Evolutionary conservation across 2,113 vertebrate species (phyloP).

Genomic region (Sclerurus mexicanus): DNA sequence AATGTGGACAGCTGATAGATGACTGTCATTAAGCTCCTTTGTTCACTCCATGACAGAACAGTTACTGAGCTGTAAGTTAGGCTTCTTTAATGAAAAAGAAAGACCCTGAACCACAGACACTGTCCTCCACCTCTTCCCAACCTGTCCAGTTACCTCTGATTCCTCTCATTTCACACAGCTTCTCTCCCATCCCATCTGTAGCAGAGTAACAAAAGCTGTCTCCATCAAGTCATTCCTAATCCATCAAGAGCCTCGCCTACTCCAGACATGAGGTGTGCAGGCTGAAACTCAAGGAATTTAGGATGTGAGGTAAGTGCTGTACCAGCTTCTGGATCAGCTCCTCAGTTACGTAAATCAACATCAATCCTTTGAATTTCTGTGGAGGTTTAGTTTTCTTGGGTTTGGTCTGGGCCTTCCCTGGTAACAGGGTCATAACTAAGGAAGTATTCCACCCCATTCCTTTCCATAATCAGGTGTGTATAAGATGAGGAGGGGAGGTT

Average conservation of each 20-base stretch:
- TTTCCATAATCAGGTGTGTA: too few species aligned
- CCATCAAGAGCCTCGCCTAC: neutral
- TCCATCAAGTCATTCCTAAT: neutral
- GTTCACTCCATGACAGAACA: slow-evolving; percentile 31
- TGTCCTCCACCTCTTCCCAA: slow-evolving; percentile 11
- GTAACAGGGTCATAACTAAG: too few species aligned
- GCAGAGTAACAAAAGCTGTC: slow-evolving; percentile 28
- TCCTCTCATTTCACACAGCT: neutral
- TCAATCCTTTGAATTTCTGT: neutral
- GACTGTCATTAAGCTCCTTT: slow-evolving; percentile 71
- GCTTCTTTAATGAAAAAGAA: slow-evolving; percentile 33
- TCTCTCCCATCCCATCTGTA: slow-evolving; percentile 4
- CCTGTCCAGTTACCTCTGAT: neutral
- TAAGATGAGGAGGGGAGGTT: too few species aligned
- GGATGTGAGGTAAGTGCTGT: neutral
- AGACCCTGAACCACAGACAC: slow-evolving; percentile 60
- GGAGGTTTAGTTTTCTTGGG: too few species aligned
- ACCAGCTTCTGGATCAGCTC: neutral
- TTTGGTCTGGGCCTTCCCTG: too few species aligned
- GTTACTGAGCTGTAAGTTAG: slow-evolving; percentile 3
- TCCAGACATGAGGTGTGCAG: neutral
- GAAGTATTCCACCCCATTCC: too few species aligned
- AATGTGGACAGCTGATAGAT: slow-evolving; percentile 70
- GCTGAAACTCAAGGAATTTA: neutral
- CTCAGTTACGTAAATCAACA: neutral